Conservation (phyloP, 1,140 invertebrate species). For the Bombus balteatus region DNA sequence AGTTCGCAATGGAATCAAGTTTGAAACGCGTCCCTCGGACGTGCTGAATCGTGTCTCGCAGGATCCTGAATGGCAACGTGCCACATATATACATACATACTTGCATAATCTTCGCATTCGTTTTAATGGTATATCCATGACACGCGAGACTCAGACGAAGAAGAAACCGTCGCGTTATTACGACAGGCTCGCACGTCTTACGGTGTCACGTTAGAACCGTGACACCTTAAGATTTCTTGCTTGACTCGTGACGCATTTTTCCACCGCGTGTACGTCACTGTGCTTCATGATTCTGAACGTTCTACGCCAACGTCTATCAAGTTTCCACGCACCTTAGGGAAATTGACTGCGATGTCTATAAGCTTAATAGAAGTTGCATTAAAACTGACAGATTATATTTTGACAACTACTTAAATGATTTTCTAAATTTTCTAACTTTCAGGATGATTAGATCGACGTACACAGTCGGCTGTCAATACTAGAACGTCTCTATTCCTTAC, state of each 20-base stretch:
- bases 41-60: constrained; percentile 14
- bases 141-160: neutral
- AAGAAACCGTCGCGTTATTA: neutral
- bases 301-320: neutral
- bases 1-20: constrained; percentile 46
- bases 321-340: neutral
- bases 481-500: too few relatives aligned
- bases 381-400: neutral
- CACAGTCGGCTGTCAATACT: too few relatives aligned
- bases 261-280: neutral
- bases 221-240: constrained; percentile 5
- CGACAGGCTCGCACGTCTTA: neutral
- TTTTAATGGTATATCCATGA: constrained; percentile 27
- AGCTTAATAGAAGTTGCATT: neutral
- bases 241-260: neutral
- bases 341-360: neutral
- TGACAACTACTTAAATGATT: neutral
- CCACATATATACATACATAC: constrained; percentile 57
- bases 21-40: constrained; percentile 13
- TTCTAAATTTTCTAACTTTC: too few relatives aligned
- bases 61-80: neutral
- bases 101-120: constrained; percentile 56
- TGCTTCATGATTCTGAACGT: neutral
- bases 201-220: neutral
- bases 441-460: too few relatives aligned